Evolutionary conservation across 2,888 invertebrate genomes (phyloP).

Genomic region (Helleia helle): DNA sequence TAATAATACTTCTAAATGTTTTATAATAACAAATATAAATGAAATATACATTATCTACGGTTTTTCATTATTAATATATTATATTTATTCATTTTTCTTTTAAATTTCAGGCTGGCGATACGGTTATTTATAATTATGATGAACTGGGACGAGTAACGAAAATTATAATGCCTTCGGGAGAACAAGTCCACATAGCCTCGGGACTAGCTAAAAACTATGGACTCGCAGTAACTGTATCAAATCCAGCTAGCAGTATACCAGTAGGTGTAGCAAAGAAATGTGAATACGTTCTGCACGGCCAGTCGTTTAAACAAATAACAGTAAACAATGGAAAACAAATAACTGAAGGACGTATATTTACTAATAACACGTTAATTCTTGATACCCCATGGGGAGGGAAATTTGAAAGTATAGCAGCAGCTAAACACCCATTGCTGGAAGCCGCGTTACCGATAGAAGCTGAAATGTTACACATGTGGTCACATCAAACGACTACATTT

Average conservation of each 20-base stretch:
- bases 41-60: too few species aligned
- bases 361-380: constrained; percentile 85
- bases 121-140: constrained; percentile 94
- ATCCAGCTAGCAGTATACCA: constrained; percentile 64
- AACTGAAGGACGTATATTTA: constrained; percentile 82
- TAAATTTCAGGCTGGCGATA: constrained; percentile 84
- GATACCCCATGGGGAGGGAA: constrained; percentile 83
- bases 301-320: constrained; percentile 78
- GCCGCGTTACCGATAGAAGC: constrained; percentile 90
- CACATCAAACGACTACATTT: constrained; percentile 84
- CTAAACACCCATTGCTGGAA: constrained; percentile 87
- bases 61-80: too few species aligned
- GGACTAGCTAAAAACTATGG: constrained; percentile 85
- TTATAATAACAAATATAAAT: too few species aligned
- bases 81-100: constrained; percentile 17
- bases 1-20: too few species aligned
- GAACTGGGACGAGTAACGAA: constrained; percentile 89
- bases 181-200: constrained; percentile 86
- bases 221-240: constrained; percentile 81
- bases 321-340: constrained; percentile 81
- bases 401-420: constrained; percentile 83
- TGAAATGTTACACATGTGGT: constrained; percentile 93
- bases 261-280: constrained; percentile 71
- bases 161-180: constrained; percentile 93
- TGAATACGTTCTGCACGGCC: constrained; percentile 77